Conservation (phyloP, 2,888 invertebrate genomes). For the Anorthoa munda region DNA sequence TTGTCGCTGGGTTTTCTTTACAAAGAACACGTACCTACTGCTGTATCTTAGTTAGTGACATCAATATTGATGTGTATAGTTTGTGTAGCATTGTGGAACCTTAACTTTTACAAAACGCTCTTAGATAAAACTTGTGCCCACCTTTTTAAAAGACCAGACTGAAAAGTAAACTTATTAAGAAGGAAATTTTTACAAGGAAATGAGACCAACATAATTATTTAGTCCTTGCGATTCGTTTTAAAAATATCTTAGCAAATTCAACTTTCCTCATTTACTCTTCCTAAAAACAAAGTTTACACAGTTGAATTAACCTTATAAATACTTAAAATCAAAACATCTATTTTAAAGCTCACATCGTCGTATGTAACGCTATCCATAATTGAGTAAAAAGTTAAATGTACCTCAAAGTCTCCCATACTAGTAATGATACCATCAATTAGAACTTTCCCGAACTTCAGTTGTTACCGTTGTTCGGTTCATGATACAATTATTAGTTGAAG, state of each 20-base stretch:
- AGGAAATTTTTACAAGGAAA: too few relatives aligned
- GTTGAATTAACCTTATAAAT: background rate
- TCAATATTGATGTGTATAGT: too few relatives aligned
- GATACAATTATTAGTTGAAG: constrained; percentile 65
- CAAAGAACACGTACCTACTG: too few relatives aligned
- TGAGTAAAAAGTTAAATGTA: constrained; percentile 60
- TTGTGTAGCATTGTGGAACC: too few relatives aligned
- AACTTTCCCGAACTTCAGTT: constrained; percentile 66
- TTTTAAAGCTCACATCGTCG: constrained; percentile 4
- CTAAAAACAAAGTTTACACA: background rate
- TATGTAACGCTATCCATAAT: constrained; percentile 37
- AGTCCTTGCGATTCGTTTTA: background rate
- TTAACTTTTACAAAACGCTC: too few relatives aligned
- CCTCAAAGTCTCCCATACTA: constrained; percentile 45
- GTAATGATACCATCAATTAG: constrained; percentile 71
- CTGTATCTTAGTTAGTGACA: too few relatives aligned
- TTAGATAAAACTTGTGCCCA: too few relatives aligned
- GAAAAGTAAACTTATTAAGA: too few relatives aligned
- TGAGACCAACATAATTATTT: background rate
- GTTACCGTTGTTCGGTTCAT: constrained; percentile 57
- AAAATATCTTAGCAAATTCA: background rate
- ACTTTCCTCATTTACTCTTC: background rate
- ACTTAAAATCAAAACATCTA: background rate
- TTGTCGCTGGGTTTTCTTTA: too few relatives aligned
- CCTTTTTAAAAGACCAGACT: too few relatives aligned